A percentile compares a stretch with the other conserved stretches of the same genome.
phyloP scores from a whole-genome alignment of 2,113 vertebrate species.

The Crypturellus undulatus region DNA sequence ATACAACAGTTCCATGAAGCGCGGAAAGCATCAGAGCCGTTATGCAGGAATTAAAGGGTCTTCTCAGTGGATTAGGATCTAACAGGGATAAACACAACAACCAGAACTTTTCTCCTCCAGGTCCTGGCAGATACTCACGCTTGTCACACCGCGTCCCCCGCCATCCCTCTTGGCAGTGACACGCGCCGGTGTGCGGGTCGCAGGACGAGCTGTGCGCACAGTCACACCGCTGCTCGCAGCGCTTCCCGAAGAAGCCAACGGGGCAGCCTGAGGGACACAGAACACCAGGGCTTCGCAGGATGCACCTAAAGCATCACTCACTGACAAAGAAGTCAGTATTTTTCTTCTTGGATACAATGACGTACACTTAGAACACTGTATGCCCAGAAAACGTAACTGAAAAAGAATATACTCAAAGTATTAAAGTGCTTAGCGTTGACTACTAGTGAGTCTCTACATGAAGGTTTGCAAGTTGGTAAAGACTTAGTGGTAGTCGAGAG shows the following conservation, averaged over 20 bases:
- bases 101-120: accelerated
- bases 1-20: neutral
- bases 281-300: neutral
- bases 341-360: neutral
- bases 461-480: neutral
- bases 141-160: conserved; percentile 60
- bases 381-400: neutral
- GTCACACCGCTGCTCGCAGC: neutral
- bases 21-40: neutral
- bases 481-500: neutral
- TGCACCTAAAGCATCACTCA: neutral
- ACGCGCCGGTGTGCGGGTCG: conserved; percentile 25
- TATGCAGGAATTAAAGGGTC: accelerated
- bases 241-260: neutral
- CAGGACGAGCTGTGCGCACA: conserved; percentile 30
- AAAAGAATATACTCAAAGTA: neutral
- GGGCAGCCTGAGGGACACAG: conserved; percentile 28
- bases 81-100: accelerated
- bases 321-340: neutral
- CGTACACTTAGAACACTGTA: neutral
- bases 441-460: neutral
- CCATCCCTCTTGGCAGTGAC: conserved; percentile 44
- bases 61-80: accelerated
- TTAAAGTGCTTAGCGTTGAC: accelerated
- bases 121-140: neutral